A percentile compares a stretch with the other conserved stretches of the same genome.
phyloP scores from a whole-genome alignment of 2,888 invertebrate genomes.

The Nematopogon swammerdamellus region DNA sequence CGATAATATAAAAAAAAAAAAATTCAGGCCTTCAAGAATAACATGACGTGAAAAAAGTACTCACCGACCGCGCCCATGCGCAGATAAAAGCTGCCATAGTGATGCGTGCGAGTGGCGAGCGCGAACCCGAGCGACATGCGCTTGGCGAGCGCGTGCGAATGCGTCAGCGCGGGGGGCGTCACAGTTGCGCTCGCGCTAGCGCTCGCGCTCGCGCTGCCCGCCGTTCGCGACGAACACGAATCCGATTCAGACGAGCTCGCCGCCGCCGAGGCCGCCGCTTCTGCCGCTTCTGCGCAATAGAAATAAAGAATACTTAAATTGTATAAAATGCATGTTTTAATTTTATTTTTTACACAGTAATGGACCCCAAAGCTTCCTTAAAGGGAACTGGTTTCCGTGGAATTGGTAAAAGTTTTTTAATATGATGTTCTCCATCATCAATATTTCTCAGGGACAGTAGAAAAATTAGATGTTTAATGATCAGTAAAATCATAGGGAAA shows the following conservation, averaged over 20 bases:
- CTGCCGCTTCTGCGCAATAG: slow-evolving; percentile 26
- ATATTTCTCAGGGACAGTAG: no score
- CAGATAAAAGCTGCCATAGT: slow-evolving; percentile 90
- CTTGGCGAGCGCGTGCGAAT: slow-evolving; percentile 37
- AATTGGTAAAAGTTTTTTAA: no score
- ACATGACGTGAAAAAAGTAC: no score
- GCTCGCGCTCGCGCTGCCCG: slow-evolving; percentile 57
- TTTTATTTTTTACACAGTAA: no score
- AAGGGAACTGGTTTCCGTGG: no score
- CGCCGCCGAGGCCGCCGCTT: slow-evolving; percentile 14
- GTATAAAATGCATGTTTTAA: no score
- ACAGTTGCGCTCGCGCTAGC: slow-evolving; percentile 10
- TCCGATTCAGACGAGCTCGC: slow-evolving; percentile 43
- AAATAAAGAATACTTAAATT: neutral
- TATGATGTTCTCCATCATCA: no score
- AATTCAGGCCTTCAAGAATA: no score
- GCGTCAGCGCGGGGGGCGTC: slow-evolving; percentile 31
- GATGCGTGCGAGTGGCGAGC: slow-evolving; percentile 59
- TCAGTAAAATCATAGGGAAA: no score
- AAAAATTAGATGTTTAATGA: no score
- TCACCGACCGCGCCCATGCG: slow-evolving; percentile 90
- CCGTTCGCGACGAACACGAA: slow-evolving; percentile 52
- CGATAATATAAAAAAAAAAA: no score
- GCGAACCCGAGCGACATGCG: slow-evolving; percentile 50
- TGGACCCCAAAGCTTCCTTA: no score